Evolutionary conservation across 2,797 vertebrate species (phyloP).

Genomic region (Emydoidea blandingii): DNA sequence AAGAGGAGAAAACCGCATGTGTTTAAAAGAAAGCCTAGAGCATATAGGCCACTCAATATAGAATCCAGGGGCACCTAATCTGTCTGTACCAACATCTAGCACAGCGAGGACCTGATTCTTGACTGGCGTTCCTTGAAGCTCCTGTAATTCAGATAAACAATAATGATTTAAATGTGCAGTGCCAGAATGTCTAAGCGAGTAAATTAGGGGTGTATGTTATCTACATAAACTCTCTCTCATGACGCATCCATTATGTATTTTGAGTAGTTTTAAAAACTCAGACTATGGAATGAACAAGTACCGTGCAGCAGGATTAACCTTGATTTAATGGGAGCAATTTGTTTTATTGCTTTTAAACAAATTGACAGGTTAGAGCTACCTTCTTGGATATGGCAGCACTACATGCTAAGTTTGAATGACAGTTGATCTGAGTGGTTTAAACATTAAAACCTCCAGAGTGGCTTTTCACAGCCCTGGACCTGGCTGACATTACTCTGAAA

Average conservation of each 20-base stretch:
- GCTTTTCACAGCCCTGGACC: slow-evolving; percentile 29
- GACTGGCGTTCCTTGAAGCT: not conserved
- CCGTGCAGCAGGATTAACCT: slow-evolving; percentile 50
- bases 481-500: not conserved
- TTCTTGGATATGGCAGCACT: slow-evolving; percentile 29
- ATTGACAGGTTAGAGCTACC: slow-evolving; percentile 5
- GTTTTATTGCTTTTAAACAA: slow-evolving; percentile 70
- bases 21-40: not conserved
- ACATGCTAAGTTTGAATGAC: slow-evolving; percentile 58
- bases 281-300: not conserved
- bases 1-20: not conserved
- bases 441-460: slow-evolving; percentile 18
- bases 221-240: not conserved
- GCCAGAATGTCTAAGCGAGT: not conserved
- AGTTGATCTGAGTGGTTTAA: slow-evolving; percentile 55
- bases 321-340: slow-evolving; percentile 49
- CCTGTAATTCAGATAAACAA: not conserved
- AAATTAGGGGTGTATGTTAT: not conserved
- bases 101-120: not conserved
- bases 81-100: not conserved
- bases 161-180: not conserved
- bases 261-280: slow-evolving; percentile 3
- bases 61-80: not conserved
- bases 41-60: not conserved
- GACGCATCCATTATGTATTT: not conserved